Evolutionary conservation across 2,797 vertebrate species (phyloP).

Genomic region (Spondyliosoma cantharus): DNA sequence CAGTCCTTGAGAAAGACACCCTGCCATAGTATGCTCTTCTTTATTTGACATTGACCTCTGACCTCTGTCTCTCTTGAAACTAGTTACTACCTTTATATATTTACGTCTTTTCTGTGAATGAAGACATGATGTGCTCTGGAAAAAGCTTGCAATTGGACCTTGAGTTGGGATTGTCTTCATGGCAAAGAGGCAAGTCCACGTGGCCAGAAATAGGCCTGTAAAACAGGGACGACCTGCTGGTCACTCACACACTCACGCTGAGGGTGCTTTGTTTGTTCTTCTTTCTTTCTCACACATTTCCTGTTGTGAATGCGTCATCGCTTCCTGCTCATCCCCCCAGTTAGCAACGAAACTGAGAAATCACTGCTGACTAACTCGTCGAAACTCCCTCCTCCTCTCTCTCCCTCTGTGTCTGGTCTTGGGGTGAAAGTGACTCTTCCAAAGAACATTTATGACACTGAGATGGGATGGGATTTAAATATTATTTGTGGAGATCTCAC

Average conservation of each 20-base stretch:
- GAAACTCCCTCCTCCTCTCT: neutral
- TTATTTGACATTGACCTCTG: no score
- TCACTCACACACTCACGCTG: constrained; percentile 26
- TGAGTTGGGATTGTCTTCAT: neutral
- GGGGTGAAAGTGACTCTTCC: constrained; percentile 21
- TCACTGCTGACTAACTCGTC: constrained; percentile 22
- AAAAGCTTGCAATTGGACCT: neutral
- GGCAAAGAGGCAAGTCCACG: constrained; percentile 16
- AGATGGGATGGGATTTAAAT: neutral
- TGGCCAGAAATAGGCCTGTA: constrained; percentile 33
- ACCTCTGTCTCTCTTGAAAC: no score
- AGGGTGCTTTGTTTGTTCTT: constrained; percentile 52
- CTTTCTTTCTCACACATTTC: constrained; percentile 33
- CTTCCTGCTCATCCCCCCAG: constrained; percentile 37
- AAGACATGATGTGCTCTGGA: neutral
- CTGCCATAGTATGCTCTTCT: no score
- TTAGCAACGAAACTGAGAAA: constrained; percentile 25
- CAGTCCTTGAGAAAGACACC: no score
- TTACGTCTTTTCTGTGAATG: no score
- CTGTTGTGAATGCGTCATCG: constrained; percentile 53
- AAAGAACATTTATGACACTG: no score
- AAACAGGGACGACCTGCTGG: constrained; percentile 33
- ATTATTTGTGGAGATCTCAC: neutral
- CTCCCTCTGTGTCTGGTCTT: neutral
- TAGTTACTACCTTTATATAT: no score